Percentiles rank a stretch among this genome's conserved stretches.
These are phyloP conservation scores for Tinea trinotella DNA, from an alignment of 2,888 invertebrate species.

Conservation along the genomic window DNA sequence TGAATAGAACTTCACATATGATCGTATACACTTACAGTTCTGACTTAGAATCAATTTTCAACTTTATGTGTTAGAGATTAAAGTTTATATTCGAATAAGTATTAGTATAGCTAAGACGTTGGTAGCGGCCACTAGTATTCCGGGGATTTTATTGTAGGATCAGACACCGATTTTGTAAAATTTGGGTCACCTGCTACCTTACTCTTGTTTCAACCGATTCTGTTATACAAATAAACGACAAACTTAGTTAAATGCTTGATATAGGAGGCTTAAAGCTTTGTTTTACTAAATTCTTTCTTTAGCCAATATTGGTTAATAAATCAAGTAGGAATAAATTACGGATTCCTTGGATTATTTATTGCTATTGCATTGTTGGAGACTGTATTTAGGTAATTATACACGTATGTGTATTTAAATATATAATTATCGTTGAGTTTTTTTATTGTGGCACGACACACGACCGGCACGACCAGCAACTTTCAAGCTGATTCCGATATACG, in stretches of 20 bases:
- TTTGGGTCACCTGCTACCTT: constrained; percentile 15
- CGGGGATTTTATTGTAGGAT: constrained; percentile 11
- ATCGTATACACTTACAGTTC: not conserved
- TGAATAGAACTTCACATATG: not conserved
- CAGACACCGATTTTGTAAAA: constrained; percentile 13
- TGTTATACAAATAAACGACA: constrained; percentile 7
- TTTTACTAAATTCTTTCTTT: not conserved
- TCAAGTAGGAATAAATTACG: too few species aligned
- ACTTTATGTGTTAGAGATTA: not conserved
- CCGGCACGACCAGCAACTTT: too few species aligned
- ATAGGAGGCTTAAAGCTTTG: not conserved
- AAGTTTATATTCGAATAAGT: not conserved
- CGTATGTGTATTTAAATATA: too few species aligned
- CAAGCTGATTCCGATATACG: too few species aligned
- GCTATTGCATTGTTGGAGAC: too few species aligned
- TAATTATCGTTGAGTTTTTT: too few species aligned
- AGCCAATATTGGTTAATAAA: too few species aligned
- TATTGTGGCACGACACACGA: too few species aligned
- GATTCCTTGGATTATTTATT: too few species aligned
- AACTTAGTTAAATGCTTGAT: constrained; percentile 5
- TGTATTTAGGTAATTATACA: too few species aligned
- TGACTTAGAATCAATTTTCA: not conserved
- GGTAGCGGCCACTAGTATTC: not conserved
- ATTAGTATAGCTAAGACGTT: not conserved
- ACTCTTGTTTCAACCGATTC: not conserved